Evolutionary conservation across 2,888 invertebrate species (phyloP), one percentile per base, ranked within the genome.

Genomic region (Lasiommata megera): DNA sequence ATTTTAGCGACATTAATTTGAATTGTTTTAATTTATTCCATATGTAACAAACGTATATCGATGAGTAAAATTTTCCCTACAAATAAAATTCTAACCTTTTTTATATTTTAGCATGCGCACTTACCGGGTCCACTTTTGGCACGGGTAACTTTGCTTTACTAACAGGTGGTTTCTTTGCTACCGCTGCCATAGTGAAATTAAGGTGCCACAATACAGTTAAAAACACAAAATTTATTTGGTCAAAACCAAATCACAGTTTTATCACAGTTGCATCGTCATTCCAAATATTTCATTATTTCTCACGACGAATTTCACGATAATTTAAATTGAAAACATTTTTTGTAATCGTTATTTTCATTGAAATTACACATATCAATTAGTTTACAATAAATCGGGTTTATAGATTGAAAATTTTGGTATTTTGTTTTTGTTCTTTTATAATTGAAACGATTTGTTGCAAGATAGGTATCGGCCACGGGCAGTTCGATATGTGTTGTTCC

Each of bases 401-500:
- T 28, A 28, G 6, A n/a, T 16, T 38, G 38, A 16, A 37, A 37
- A 23, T 37, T 17, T 31, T 38, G 2, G 6, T 5, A 16, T 50
- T 14, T 52, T n/a, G 6, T 9, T n/a, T 12, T 9, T 1, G 9
- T 38, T 14, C 37, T n/a, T 16, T 11, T 1, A n/a, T 37, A 6
- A 0, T 18, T 23, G 3, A 14, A 28, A 36, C 36, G 3, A 23
- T 47, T n/a, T 17, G 14, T 17, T 46, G 12, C 28, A 8, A 14
- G 43, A 41, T 52, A 9, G 48, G 67, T 77, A 78, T 85, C 83
- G 83, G 76, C 80, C 77, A 73, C 67, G 72, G 77, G 71, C 73
- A 77, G 73, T 84, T 88, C 85, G 86, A 64, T 85, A 68, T 72
- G 70, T 76, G 69, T 87, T 82, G 88, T 86, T 87, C 80, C 84